Evolutionary conservation across 1,140 invertebrate species (phyloP).

Genomic region (Samia ricini): DNA sequence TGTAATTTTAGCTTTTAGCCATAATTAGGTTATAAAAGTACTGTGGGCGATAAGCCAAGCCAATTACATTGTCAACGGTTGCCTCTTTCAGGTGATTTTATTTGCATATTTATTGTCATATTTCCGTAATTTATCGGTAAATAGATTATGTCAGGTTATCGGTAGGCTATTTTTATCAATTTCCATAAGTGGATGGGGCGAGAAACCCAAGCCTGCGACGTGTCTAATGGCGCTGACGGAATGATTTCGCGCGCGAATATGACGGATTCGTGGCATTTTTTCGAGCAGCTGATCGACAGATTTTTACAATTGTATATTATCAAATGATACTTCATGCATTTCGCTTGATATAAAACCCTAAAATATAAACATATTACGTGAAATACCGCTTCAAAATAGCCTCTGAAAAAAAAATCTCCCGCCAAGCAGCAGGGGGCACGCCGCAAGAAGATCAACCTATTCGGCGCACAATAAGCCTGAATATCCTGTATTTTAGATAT

Average conservation of each 20-base stretch:
- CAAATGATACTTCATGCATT: slow-evolving; percentile 38
- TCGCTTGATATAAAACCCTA: slow-evolving; percentile 35
- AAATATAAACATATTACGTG: slow-evolving; percentile 27
- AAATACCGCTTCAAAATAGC: slow-evolving; percentile 36
- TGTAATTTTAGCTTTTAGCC: slow-evolving; percentile 34
- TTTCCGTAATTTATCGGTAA: slow-evolving; percentile 32
- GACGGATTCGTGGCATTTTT: slow-evolving; percentile 76
- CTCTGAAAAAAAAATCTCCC: slow-evolving; percentile 65
- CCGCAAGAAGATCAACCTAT: slow-evolving; percentile 39
- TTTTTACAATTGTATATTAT: slow-evolving; percentile 39
- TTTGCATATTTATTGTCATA: slow-evolving; percentile 31
- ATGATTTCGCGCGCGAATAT: slow-evolving; percentile 77
- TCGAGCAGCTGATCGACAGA: slow-evolving; percentile 57
- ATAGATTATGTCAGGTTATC: slow-evolving; percentile 35
- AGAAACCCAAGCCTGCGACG: slow-evolving; percentile 75
- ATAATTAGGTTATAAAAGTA: slow-evolving; percentile 71
- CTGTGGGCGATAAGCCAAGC: slow-evolving; percentile 63
- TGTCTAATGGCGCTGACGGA: slow-evolving; percentile 76
- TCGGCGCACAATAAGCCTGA: slow-evolving; percentile 29
- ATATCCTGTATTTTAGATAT: slow-evolving; percentile 27
- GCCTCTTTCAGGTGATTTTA: slow-evolving; percentile 28
- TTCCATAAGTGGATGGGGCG: slow-evolving; percentile 67
- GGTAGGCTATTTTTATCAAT: slow-evolving; percentile 72
- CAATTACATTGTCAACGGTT: slow-evolving; percentile 55
- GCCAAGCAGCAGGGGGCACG: slow-evolving; percentile 73